Evolutionary conservation across 2,888 invertebrate species (phyloP).

Genomic region (Dichetophora obliterata): DNA sequence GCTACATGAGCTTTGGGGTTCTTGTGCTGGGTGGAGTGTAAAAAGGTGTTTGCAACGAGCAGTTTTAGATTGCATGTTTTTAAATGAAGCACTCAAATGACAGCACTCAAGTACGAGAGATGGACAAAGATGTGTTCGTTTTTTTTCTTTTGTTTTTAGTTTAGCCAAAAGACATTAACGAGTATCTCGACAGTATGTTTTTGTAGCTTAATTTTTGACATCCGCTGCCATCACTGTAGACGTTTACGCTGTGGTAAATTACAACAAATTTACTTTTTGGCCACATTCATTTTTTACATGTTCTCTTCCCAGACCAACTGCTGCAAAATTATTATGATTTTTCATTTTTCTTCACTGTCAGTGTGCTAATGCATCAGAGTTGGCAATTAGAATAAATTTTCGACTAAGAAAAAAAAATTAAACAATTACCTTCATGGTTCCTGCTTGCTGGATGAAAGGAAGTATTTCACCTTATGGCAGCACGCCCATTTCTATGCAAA

Average conservation of each 20-base stretch:
- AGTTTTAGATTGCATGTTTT: neutral
- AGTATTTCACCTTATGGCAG: constrained; percentile 57
- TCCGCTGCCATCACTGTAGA: constrained; percentile 4
- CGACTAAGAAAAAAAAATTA: neutral
- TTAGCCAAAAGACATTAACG: too few species aligned
- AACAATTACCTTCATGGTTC: constrained; percentile 42
- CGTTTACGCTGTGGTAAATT: neutral
- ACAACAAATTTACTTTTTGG: neutral
- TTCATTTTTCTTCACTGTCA: neutral
- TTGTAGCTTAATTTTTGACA: neutral
- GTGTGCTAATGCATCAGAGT: neutral
- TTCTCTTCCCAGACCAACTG: neutral
- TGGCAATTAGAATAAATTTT: constrained; percentile 29
- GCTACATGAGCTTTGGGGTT: neutral
- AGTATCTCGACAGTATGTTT: neutral
- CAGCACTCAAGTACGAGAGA: neutral
- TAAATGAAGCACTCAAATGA: constrained; percentile 8
- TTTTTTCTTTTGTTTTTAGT: too few species aligned
- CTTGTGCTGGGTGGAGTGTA: neutral
- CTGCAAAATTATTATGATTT: constrained; percentile 1
- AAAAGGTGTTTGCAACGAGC: neutral
- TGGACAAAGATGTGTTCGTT: too few species aligned
- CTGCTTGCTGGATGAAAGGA: neutral
- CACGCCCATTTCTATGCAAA: constrained; percentile 68
- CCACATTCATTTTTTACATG: constrained; percentile 21